These are phyloP conservation scores for Amphipoea lucens DNA, from an alignment of 2,888 invertebrate species.

Conservation along the genomic window DNA sequence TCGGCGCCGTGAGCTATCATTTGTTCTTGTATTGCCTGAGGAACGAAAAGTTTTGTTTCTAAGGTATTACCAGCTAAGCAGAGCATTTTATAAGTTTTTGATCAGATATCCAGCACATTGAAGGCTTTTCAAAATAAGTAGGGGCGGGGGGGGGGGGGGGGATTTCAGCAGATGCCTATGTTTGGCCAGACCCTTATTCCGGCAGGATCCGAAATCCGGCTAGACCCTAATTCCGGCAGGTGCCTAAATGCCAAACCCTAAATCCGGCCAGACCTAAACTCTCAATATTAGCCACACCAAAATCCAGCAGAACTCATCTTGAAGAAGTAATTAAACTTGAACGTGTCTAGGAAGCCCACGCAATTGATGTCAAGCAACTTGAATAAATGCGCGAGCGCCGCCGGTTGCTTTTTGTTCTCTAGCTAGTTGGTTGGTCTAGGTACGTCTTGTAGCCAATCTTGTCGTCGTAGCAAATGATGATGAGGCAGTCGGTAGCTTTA, in stretches of 20 bases:
- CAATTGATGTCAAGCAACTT: constrained; percentile 97
- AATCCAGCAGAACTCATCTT: constrained; percentile 87
- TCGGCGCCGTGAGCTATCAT: constrained; percentile 97
- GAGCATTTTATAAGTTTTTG: background rate
- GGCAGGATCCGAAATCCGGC: background rate
- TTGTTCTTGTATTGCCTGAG: constrained; percentile 96
- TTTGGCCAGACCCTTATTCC: background rate
- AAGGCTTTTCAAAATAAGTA: background rate
- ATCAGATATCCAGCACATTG: background rate
- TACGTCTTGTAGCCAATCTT: constrained; percentile 83
- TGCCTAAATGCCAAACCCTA: background rate
- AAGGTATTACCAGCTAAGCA: background rate
- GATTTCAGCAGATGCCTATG: background rate
- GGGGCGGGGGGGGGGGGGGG: too few relatives aligned
- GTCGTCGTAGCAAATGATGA: too few relatives aligned
- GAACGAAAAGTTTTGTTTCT: background rate
- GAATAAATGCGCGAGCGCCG: constrained; percentile 97
- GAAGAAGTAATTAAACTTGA: constrained; percentile 97
- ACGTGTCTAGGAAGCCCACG: constrained; percentile 96
- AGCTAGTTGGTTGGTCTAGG: constrained; percentile 95
- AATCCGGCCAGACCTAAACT: background rate
- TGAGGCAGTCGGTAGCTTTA: too few relatives aligned
- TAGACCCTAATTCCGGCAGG: background rate
- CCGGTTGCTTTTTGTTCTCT: constrained; percentile 97
- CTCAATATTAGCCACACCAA: too few relatives aligned